phyloP scores from a whole-genome alignment of 2,113 vertebrate species.

The Coturnix japonica region DNA sequence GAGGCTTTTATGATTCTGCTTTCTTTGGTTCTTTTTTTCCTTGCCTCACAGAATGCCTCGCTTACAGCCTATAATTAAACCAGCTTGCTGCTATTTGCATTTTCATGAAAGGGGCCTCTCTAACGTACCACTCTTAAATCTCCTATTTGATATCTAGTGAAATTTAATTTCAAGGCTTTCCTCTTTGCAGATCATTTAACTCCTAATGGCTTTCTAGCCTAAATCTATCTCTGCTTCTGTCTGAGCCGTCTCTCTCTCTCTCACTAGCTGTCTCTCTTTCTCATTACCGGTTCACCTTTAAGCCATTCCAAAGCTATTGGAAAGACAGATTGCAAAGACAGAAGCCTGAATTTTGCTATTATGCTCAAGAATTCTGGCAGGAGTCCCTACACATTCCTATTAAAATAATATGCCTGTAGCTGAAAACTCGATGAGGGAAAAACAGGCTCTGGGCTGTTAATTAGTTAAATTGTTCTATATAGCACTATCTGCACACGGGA shows the following conservation, averaged over 20 bases:
- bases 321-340: constrained; percentile 61
- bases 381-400: background rate
- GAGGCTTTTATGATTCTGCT: background rate
- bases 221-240: background rate
- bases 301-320: constrained; percentile 37
- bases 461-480: constrained; percentile 22
- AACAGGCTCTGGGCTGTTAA: background rate
- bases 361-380: constrained; percentile 12
- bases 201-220: constrained; percentile 9
- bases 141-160: background rate
- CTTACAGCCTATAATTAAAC: constrained; percentile 59
- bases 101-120: constrained; percentile 32
- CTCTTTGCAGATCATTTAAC: constrained; percentile 40
- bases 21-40: background rate
- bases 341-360: constrained; percentile 44
- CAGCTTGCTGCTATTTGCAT: constrained; percentile 56
- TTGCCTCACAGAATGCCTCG: constrained; percentile 1
- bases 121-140: constrained; percentile 24
- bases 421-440: constrained; percentile 1
- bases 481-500: background rate
- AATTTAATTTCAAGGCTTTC: constrained; percentile 50
- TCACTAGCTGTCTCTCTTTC: background rate
- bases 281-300: constrained; percentile 58
- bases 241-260: background rate
- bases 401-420: constrained; percentile 19